These are phyloP conservation scores for Drosophila recens DNA, from an alignment of 2,888 invertebrate species.

Conservation along the genomic window DNA sequence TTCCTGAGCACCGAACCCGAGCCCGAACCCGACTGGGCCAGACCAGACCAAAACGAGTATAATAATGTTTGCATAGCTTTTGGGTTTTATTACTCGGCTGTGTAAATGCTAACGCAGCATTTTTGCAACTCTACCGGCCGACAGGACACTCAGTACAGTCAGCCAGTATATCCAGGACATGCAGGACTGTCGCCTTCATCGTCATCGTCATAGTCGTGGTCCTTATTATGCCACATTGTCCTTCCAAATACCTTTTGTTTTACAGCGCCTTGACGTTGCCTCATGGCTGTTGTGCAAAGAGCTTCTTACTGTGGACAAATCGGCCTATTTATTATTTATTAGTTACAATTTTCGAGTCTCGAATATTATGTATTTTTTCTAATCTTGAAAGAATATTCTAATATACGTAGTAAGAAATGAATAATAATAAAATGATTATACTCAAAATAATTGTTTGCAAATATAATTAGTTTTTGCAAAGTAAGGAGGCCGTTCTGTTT, in stretches of 20 bases:
- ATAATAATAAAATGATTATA: too few species aligned
- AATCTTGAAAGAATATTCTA: too few species aligned
- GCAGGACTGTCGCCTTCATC: slow-evolving; percentile 34
- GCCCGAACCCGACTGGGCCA: background rate
- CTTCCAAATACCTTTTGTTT: slow-evolving; percentile 60
- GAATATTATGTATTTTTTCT: background rate
- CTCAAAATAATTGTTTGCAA: too few species aligned
- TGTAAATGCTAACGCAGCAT: slow-evolving; percentile 72
- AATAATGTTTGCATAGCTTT: slow-evolving; percentile 80
- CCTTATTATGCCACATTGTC: slow-evolving; percentile 57
- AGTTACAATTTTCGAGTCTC: background rate
- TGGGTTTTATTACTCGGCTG: slow-evolving; percentile 73
- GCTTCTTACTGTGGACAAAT: background rate
- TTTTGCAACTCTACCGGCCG: slow-evolving; percentile 36
- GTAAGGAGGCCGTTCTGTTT: too few species aligned
- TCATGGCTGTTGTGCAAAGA: slow-evolving; percentile 7
- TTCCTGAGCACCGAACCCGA: slow-evolving; percentile 30
- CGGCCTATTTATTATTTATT: background rate
- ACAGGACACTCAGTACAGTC: slow-evolving; percentile 4
- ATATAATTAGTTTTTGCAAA: too few species aligned
- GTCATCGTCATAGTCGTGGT: slow-evolving; percentile 23
- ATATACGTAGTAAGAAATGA: too few species aligned
- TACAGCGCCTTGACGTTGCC: slow-evolving; percentile 17
- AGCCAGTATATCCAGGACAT: background rate
- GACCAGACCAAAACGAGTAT: slow-evolving; percentile 43